Evolutionary conservation across 2,113 vertebrate species (phyloP), one percentile per base, ranked within the genome.

Genomic region (Tachysurus fulvidraco): DNA sequence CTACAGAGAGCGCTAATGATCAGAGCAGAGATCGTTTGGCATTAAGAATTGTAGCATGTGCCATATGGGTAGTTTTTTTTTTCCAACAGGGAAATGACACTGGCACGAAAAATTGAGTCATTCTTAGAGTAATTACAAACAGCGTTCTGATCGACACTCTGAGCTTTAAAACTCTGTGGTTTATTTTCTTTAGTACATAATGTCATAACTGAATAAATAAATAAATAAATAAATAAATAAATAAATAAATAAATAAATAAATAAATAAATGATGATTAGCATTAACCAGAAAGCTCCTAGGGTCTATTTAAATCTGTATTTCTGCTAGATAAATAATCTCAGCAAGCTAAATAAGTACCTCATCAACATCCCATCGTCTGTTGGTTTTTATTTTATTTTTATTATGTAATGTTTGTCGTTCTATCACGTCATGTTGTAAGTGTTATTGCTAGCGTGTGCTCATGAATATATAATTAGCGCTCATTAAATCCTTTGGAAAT

Each of bases 121-220:
- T 30, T 81, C 36, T 50, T 50, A 50, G 23, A 54, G 69, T 81
- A 81, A 81, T 85, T 65, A 74, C 55, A 85, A 2, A 7, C 28
- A 60, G 7, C 67, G 59, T n/a, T 57, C 25, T 16, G 4, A 83
- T 59, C 65, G 55, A 36, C 82, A 57, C 28, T 54, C n/a, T 21
- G 50, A 83, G 52, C 83, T 36, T 36, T 36, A 36, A 36, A 36
- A 1, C 36, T 1, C 36, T 36, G 36, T n/a, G 23, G 65, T 67
- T 30, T 67, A 30, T 41, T 19, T 71, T 71, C 67, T 17, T 71
- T 17, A 19, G 41, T 25, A 4, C n/a, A 12, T 64, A n/a, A n/a
- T 64, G 9, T n/a, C n/a, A n/a, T n/a, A n/a, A n/a, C n/a, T n/a
- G n/a, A n/a, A 46, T 46, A 46, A 3, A 46, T 7, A 46, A 3